Percentiles rank a stretch among this genome's conserved stretches.
phyloP scores from a whole-genome alignment of 2,113 vertebrate species.

The Mixornis gularis region DNA sequence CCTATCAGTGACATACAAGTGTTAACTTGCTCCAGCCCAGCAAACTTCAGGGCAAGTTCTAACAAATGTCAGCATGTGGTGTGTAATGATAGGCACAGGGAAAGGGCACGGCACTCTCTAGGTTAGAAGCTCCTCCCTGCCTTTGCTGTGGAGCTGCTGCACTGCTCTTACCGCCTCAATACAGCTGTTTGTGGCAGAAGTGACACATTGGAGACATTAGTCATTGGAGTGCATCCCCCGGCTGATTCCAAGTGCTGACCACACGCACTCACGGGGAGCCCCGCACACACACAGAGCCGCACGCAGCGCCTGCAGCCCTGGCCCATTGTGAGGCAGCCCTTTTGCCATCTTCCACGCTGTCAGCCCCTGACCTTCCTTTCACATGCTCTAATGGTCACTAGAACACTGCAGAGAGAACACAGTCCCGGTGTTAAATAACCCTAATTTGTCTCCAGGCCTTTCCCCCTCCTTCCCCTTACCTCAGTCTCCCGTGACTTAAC shows the following conservation, averaged over 20 bases:
- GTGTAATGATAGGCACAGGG: not conserved
- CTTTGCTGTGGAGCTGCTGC: not conserved
- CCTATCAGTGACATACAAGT: not conserved
- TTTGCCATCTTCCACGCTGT: not conserved
- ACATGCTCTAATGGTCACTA: not conserved
- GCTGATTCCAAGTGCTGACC: not conserved
- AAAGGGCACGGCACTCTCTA: not conserved
- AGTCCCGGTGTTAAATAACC: not conserved
- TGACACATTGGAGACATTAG: not conserved
- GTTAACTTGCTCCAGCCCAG: not conserved
- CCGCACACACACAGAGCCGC: not conserved
- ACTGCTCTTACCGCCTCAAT: not conserved
- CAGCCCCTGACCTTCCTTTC: slow-evolving; percentile 37
- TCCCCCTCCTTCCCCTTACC: slow-evolving; percentile 5
- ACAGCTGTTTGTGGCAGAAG: slow-evolving; percentile 1
- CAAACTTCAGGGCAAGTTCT: slow-evolving; percentile 19
- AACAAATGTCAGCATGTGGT: not conserved
- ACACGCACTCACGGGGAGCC: not conserved
- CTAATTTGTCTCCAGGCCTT: slow-evolving; percentile 20
- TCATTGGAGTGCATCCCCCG: not conserved
- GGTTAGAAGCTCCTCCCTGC: not conserved
- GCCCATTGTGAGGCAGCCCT: not conserved
- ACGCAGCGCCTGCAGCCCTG: not conserved
- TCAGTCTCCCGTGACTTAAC: slow-evolving; percentile 25
- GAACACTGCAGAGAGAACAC: not conserved